Percentiles rank a stretch among this genome's conserved stretches.
Conservation (phyloP, 2,888 invertebrate species). For the Xestia rhomboidea region DNA sequence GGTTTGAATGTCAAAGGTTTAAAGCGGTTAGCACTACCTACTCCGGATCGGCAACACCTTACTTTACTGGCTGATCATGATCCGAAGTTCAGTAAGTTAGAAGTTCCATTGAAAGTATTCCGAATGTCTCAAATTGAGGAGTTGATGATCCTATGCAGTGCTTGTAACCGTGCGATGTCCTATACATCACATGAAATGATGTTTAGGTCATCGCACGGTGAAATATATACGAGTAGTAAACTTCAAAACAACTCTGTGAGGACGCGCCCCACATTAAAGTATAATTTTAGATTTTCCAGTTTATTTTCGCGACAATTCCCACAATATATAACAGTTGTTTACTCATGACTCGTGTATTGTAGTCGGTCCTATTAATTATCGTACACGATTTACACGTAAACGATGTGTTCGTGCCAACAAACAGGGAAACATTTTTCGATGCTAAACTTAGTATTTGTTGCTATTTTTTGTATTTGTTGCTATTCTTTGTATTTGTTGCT, state of each 20-base stretch:
- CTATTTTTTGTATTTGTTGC: too few relatives aligned
- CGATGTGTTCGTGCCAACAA: constrained; percentile 16
- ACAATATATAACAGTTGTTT: constrained; percentile 38
- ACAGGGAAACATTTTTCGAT: neutral
- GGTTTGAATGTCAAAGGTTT: constrained; percentile 49
- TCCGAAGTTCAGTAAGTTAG: neutral
- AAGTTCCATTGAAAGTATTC: neutral
- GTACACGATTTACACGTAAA: constrained; percentile 1
- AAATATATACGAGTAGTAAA: neutral
- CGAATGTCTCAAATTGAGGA: neutral
- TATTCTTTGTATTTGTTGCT: too few relatives aligned
- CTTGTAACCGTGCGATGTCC: neutral
- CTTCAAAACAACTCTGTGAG: constrained; percentile 12
- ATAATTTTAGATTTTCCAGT: constrained; percentile 55
- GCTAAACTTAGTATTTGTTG: neutral
- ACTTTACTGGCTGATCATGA: neutral
- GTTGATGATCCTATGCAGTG: neutral
- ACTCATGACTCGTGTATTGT: neutral
- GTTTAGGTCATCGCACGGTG: neutral
- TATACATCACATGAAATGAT: neutral
- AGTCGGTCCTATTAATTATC: neutral
- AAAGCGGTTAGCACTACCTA: constrained; percentile 7
- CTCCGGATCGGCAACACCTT: neutral
- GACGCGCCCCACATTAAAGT: constrained; percentile 58
- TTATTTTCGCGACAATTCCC: constrained; percentile 56